Base-by-base conservation (phyloP, 2,888 invertebrate genomes). In the Argyra leucocephala region DNA sequence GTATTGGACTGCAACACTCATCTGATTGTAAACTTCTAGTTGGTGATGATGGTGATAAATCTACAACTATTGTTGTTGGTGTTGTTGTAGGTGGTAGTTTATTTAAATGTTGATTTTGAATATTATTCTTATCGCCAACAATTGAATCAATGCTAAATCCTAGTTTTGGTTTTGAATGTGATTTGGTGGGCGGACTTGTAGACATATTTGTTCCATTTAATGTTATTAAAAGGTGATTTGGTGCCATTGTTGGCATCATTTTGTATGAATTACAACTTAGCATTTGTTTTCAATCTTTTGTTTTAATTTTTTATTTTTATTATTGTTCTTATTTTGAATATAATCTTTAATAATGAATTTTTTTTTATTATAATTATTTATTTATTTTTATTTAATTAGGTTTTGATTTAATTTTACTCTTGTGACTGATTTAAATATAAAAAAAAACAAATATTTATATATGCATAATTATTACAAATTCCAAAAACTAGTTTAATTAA, bases 101-200 rank as follows among this genome's bases (percentile, higher is more conserved):
- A 65, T 21, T 69, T 70, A 18, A 68, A 59, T 23, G 74, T 70
- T 63, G 77, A 66, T 12, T 67, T 63, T n/a, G 67, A 57, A 57
- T 31, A 86, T 87, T 31, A 3, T 6, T 63, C 58, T 61, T 65
- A 63, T 67, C 69, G 69, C 93, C 93, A 68, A 94, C 93, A 76
- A 94, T 93, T 76, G 93, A 92, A 83, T 95, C 95, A 81, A 95
- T 95, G 76, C 92, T 93, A 79, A 95, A 95, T 75, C 93, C 94
- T 79, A 95, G 90, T 82, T 93, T 94, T 72, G 94, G 93, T 82
- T 92, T 93, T 73, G 90, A 89, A 64, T 71, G 66, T 22, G 70
- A 65, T 23, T 6, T 26, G 4, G 18, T 64, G 7, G 59, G 26
- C 26, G 62, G 31, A 22, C 63, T 36, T 23, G 67, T 66, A n/a